Conservation (phyloP, 2,113 vertebrate species). For the Crypturellus undulatus region DNA sequence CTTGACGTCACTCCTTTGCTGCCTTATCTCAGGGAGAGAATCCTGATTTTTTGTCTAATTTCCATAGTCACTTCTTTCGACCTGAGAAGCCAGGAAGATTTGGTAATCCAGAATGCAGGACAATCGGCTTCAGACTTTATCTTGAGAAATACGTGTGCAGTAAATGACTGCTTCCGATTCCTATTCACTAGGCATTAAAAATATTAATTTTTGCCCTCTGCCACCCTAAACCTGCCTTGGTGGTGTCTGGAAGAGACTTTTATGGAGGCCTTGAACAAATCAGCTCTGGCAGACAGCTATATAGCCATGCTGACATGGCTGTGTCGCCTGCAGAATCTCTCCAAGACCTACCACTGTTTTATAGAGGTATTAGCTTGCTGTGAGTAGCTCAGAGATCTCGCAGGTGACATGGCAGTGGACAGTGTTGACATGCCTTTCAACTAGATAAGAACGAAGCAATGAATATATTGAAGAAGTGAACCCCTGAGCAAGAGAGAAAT, state of each 20-base stretch:
- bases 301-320: not conserved
- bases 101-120: not conserved
- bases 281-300: not conserved
- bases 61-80: not conserved
- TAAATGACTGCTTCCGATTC: not conserved
- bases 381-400: not conserved
- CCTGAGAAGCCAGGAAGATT: not conserved
- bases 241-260: not conserved
- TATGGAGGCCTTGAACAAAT: not conserved
- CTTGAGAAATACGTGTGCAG: not conserved
- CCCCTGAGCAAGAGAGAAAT: not conserved
- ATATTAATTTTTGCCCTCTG: not conserved
- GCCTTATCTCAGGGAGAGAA: not conserved
- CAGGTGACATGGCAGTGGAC: not conserved
- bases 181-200: not conserved
- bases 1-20: not conserved
- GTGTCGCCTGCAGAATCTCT: not conserved
- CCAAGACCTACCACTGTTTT: not conserved
- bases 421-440: not conserved
- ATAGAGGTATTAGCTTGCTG: not conserved
- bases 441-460: not conserved
- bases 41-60: not conserved
- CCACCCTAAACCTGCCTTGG: not conserved
- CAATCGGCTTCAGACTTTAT: not conserved
- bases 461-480: not conserved